phyloP scores from a whole-genome alignment of 2,113 vertebrate species.

The Trachemys scripta region DNA sequence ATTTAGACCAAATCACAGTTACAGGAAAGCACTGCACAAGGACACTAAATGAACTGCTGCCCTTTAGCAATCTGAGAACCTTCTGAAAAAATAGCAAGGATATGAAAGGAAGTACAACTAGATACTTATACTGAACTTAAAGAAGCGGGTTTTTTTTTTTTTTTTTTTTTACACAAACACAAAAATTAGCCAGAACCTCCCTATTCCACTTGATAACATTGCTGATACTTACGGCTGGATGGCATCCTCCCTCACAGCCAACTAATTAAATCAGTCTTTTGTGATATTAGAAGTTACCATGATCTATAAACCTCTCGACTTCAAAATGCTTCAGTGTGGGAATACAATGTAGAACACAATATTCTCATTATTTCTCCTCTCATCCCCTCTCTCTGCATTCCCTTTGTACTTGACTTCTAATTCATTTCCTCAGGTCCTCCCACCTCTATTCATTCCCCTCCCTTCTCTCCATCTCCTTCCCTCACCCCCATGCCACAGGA shows the following conservation, averaged over 20 bases:
- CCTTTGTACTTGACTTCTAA: slow-evolving; percentile 15
- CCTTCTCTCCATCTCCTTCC: neutral
- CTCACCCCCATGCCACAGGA: accelerated
- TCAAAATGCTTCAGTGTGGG: neutral
- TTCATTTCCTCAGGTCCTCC: neutral
- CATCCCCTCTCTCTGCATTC: neutral
- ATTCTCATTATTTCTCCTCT: neutral
- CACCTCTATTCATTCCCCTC: neutral
- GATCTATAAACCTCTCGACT: neutral
- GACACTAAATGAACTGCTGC: neutral
- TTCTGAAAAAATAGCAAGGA: neutral
- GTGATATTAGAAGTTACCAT: neutral
- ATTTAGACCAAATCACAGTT: neutral
- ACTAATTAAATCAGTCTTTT: neutral
- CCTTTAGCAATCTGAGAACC: neutral
- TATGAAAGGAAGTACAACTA: neutral
- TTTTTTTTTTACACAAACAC: neutral
- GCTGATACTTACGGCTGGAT: neutral
- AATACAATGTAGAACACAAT: neutral
- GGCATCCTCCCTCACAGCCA: slow-evolving; percentile 33
- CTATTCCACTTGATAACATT: neutral
- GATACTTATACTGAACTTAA: neutral
- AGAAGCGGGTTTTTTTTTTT: neutral
- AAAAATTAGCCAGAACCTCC: neutral
- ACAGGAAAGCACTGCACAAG: neutral